phyloP scores from a whole-genome alignment of 2,113 vertebrate genomes.

The Tragulus kanchil region DNA sequence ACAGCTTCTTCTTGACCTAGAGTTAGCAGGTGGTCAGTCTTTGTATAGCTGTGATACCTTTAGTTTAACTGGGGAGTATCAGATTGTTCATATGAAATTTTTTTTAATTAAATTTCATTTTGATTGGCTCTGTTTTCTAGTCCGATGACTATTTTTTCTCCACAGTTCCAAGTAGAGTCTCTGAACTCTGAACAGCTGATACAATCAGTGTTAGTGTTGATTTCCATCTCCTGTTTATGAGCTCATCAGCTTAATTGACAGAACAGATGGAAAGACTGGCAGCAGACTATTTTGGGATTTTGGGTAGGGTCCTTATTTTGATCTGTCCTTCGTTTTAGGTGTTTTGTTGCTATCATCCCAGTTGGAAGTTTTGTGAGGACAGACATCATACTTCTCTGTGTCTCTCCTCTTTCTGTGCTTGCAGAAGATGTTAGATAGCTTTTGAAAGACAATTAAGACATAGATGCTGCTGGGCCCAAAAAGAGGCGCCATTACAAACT shows the following conservation, averaged over 20 bases:
- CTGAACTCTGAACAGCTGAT: not conserved
- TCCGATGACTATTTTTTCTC: not conserved
- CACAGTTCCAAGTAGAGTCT: not conserved
- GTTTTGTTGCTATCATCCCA: not conserved
- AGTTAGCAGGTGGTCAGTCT: not conserved
- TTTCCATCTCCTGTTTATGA: not conserved
- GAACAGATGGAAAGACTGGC: not conserved
- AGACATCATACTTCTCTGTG: not conserved
- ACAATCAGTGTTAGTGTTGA: not conserved
- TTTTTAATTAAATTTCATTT: not conserved
- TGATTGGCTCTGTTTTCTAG: not conserved
- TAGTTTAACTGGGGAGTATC: not conserved
- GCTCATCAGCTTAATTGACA: not conserved
- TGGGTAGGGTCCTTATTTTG: not conserved
- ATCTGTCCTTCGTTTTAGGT: not conserved
- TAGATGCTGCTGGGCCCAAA: not conserved
- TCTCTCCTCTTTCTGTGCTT: not conserved
- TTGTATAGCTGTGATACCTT: not conserved
- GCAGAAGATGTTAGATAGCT: not conserved
- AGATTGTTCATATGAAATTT: not conserved
- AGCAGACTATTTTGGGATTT: not conserved
- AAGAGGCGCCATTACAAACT: slow-evolving; percentile 14
- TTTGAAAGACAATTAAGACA: not conserved
- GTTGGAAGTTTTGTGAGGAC: not conserved
- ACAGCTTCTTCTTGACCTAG: not conserved